Percentiles rank a stretch among this genome's conserved stretches.
phyloP scores from a whole-genome alignment of 2,113 vertebrate genomes.

The Gallinago undulata region DNA sequence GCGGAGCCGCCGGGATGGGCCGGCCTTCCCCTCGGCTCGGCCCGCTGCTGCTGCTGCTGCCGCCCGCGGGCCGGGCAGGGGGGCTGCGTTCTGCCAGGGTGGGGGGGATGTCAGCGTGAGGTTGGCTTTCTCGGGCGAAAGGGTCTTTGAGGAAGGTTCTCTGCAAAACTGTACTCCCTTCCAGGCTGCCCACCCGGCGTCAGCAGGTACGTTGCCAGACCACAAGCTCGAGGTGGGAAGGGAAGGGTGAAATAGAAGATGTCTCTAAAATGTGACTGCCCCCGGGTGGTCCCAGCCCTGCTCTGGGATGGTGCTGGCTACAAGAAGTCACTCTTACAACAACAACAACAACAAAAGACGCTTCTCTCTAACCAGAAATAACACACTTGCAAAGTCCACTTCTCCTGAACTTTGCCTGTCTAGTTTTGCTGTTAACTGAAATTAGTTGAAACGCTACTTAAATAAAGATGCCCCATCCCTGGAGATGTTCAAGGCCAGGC shows the following conservation, averaged over 20 bases:
- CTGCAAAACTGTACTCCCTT: too few species aligned
- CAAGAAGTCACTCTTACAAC: neutral
- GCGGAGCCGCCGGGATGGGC: too few species aligned
- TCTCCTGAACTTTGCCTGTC: slow-evolving; percentile 6
- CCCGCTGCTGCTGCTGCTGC: neutral
- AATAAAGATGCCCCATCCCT: neutral
- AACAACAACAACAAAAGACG: neutral
- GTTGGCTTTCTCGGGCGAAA: neutral
- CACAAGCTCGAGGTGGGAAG: fast-evolving
- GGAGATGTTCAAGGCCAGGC: too few species aligned
- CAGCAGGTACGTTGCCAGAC: neutral
- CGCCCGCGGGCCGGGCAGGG: neutral
- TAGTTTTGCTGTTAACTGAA: slow-evolving; percentile 1
- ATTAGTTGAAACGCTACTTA: neutral
- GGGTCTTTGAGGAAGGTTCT: neutral
- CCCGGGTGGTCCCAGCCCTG: neutral
- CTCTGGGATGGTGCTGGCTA: neutral
- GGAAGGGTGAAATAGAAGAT: neutral
- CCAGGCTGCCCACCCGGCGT: neutral
- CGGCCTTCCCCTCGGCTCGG: neutral
- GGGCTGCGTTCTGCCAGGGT: neutral
- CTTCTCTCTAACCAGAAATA: neutral
- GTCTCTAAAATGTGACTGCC: neutral
- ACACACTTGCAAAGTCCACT: neutral
- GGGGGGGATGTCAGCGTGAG: too few species aligned